Conservation (phyloP, 2,113 vertebrate species). For the Pyrgilauda ruficollis region DNA sequence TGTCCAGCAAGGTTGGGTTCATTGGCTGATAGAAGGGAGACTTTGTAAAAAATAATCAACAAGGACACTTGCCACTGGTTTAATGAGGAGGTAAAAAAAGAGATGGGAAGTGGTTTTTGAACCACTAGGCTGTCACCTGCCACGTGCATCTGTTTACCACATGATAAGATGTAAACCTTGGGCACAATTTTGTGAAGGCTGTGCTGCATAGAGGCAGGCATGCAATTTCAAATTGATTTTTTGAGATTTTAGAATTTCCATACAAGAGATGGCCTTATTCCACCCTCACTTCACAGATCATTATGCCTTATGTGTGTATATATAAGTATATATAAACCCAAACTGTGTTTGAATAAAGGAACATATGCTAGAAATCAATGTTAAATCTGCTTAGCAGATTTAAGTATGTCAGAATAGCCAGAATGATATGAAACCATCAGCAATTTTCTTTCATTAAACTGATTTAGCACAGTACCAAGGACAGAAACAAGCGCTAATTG, state of each 20-base stretch:
- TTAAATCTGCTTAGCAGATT: neutral
- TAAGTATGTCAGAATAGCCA: neutral
- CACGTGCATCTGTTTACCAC: neutral
- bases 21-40: neutral
- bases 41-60: neutral
- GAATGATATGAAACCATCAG: neutral
- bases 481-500: neutral
- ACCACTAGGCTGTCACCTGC: neutral
- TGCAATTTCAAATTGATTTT: neutral
- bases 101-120: neutral
- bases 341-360: neutral
- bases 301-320: neutral
- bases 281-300: neutral
- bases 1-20: neutral
- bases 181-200: neutral
- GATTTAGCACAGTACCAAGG: neutral
- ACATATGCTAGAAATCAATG: neutral
- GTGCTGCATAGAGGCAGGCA: neutral
- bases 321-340: neutral
- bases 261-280: neutral
- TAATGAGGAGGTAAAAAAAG: neutral
- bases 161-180: neutral
- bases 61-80: neutral
- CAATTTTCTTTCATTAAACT: slow-evolving; percentile 5
- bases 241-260: neutral